Evolutionary conservation across 1,140 invertebrate species (phyloP).

Genomic region (Saxidomus purpurata): DNA sequence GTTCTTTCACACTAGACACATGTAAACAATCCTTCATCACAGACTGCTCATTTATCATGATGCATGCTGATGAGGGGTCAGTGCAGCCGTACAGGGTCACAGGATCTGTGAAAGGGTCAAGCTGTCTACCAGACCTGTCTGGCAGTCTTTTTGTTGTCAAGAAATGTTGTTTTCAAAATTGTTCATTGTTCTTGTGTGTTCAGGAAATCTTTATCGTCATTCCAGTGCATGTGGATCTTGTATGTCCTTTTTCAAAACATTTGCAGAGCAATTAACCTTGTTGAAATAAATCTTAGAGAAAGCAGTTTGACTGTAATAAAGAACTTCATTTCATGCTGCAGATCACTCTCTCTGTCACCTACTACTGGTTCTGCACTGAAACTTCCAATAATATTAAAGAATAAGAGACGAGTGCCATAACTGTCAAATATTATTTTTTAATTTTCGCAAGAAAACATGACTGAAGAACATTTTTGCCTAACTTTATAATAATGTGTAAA

Average conservation of each 20-base stretch:
- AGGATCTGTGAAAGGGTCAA: not conserved
- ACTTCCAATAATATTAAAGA: not conserved
- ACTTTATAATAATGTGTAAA: no score
- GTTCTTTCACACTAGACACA: not conserved
- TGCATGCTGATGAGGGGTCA: constrained; percentile 29
- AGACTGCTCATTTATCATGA: not conserved
- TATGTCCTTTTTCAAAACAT: not conserved
- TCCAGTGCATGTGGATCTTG: no score
- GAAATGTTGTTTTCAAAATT: not conserved
- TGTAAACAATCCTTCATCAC: constrained; percentile 37
- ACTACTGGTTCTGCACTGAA: not conserved
- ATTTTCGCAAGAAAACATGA: not conserved
- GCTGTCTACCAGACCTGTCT: not conserved
- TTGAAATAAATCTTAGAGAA: not conserved
- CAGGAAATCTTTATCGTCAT: no score
- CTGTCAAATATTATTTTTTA: not conserved
- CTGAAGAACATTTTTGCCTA: not conserved
- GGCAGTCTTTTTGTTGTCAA: not conserved
- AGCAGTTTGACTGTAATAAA: not conserved
- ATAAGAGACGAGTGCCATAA: not conserved
- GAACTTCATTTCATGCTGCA: no score
- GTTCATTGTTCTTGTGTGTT: no score
- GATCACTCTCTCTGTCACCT: no score
- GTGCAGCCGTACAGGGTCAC: not conserved
- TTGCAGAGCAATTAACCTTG: not conserved